Base-by-base conservation (phyloP, 2,797 vertebrate species). In the Zalophus californianus region DNA sequence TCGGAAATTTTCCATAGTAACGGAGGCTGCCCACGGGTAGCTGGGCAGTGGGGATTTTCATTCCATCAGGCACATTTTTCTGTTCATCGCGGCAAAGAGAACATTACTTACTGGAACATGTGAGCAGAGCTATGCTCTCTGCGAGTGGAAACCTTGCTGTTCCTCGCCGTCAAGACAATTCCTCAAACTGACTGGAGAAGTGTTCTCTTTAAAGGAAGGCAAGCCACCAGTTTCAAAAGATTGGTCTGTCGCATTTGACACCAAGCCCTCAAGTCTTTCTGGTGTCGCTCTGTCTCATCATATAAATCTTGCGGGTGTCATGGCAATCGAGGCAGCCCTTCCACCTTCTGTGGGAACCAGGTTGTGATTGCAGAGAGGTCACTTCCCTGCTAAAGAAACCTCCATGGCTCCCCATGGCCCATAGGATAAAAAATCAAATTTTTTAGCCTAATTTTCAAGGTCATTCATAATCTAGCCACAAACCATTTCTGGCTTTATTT, bases 1-100 rank as follows among this genome's bases (percentile, higher is more conserved):
- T 98, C 98, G 95, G 98, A 97, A 98, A 98, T 98, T 99, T 99
- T 98, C 98, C 98, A 98, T 98, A 98, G 98, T 98, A 98, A 98
- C 98, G 1, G 18, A 0, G 94, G 97, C 97, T 98, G 98, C 98
- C 98, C 97, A 96, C 60, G 86, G 98, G 91, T 78, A 98, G 97
- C 98, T 62, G 60, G 79, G 97, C 70, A 96, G 96, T 95, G 94
- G 97, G 2, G 84, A 98, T 98, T 98, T 98, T 96, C 98, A 98
- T 98, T 98, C 98, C 97, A 94, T 97, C 94, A 96, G 3, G n/a
- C 97, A 98, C 97, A 98, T 97, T 98, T 92, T 98, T 97, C 97
- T 97, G 96, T 98, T 97, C 16, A 0, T 95, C 48, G 75, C 96
- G 97, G 97, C 94, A 97, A 91, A 91, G 89, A 94, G 98, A 98